Conservation (phyloP, 92 coral and sea anemone genomes). For the Bergia sp. region DNA sequence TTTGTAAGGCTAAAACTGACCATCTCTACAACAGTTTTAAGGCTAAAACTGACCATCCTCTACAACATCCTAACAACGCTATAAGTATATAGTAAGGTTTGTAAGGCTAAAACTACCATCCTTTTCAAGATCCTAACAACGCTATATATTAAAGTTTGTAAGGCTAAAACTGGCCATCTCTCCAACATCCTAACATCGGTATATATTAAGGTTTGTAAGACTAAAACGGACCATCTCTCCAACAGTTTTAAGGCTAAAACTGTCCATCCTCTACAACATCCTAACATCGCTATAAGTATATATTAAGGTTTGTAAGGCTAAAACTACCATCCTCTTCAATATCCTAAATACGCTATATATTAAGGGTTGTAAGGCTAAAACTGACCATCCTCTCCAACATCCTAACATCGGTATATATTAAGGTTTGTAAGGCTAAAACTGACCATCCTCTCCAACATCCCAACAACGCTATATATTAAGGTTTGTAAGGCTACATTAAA, state of each 20-base stretch:
- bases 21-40: constrained; percentile 84
- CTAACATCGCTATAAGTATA: constrained; percentile 37
- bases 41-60: constrained; percentile 53
- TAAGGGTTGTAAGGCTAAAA: not conserved
- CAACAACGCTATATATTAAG: too few species aligned
- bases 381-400: constrained; percentile 88
- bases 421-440: constrained; percentile 53
- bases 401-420: constrained; percentile 39
- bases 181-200: too few species aligned
- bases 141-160: not conserved
- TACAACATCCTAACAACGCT: too few species aligned
- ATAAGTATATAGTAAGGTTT: too few species aligned
- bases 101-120: too few species aligned
- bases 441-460: constrained; percentile 40
- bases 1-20: constrained; percentile 41
- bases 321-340: not conserved
- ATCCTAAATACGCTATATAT: too few species aligned
- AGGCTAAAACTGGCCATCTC: constrained; percentile 73
- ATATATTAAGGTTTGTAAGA: too few species aligned
- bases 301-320: constrained; percentile 37
- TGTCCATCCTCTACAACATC: too few species aligned
- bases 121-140: too few species aligned
- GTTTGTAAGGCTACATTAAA: too few species aligned
- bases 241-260: constrained; percentile 44
- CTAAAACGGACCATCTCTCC: constrained; percentile 81